Conservation (phyloP, 2,888 invertebrate genomes). For the Stenichneumon culpator region DNA sequence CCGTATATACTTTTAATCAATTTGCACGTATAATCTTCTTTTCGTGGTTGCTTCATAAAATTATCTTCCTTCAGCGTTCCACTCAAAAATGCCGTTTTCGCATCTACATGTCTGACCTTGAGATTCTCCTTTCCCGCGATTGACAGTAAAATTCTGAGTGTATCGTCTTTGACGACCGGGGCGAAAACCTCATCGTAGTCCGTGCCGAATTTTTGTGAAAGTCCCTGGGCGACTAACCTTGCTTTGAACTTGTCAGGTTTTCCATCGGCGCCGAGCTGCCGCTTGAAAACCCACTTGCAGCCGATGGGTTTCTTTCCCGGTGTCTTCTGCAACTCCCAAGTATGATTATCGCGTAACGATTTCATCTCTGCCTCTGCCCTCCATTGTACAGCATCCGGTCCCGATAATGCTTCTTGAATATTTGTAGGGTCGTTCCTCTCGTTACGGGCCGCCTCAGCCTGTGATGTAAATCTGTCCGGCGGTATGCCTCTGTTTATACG, state of each 20-base stretch:
- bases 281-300: slow-evolving; percentile 75
- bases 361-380: slow-evolving; percentile 67
- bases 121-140: neutral
- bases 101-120: neutral
- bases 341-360: slow-evolving; percentile 63
- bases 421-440: slow-evolving; percentile 29
- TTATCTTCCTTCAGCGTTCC: neutral
- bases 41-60: neutral
- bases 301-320: slow-evolving; percentile 67
- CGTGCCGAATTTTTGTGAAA: slow-evolving; percentile 72
- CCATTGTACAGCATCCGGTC: slow-evolving; percentile 63
- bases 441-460: neutral
- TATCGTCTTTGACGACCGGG: slow-evolving; percentile 62
- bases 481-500: slow-evolving; percentile 24
- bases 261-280: slow-evolving; percentile 72
- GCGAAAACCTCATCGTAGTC: slow-evolving; percentile 79
- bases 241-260: slow-evolving; percentile 73
- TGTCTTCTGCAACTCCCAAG: slow-evolving; percentile 71
- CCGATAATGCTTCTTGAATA: slow-evolving; percentile 47
- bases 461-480: slow-evolving; percentile 19
- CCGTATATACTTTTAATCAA: slow-evolving; percentile 72
- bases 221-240: slow-evolving; percentile 76
- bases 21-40: neutral
- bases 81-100: neutral
- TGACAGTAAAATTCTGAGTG: neutral